Percentiles rank a stretch among this genome's conserved stretches.
These are phyloP conservation scores for Protodeltote pygarga DNA, from an alignment of 2,888 invertebrate species.

Conservation along the genomic window DNA sequence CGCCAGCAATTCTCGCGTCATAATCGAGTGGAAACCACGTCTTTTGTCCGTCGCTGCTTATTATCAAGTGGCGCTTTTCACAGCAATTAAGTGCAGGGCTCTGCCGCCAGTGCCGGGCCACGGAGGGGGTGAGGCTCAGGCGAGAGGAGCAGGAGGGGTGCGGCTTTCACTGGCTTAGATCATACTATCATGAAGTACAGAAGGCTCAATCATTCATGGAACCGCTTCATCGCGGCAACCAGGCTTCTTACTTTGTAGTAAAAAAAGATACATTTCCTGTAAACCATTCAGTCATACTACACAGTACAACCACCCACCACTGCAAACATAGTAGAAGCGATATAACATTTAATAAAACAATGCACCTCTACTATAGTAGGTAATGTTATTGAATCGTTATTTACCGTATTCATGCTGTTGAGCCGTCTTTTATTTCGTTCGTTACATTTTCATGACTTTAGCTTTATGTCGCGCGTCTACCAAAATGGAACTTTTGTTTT, in stretches of 20 bases:
- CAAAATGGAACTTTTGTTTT: slow-evolving; percentile 1
- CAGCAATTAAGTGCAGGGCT: slow-evolving; percentile 69
- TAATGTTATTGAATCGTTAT: no score
- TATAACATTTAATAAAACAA: no score
- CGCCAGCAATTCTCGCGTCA: slow-evolving; percentile 36
- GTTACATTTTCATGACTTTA: no score
- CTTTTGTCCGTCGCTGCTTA: slow-evolving; percentile 69
- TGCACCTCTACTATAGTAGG: no score
- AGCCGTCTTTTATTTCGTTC: no score
- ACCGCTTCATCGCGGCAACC: not conserved
- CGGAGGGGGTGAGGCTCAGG: not conserved
- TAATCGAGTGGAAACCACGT: slow-evolving; percentile 59
- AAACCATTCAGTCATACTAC: no score
- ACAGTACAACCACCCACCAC: no score
- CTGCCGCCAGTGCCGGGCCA: not conserved
- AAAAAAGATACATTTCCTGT: no score
- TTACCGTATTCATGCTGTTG: no score
- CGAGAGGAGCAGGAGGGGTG: not conserved
- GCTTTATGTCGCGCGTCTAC: not conserved
- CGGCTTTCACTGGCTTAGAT: not conserved
- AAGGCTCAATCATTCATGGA: not conserved
- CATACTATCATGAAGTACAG: not conserved
- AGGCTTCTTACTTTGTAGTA: no score
- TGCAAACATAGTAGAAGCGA: no score
- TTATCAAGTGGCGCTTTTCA: slow-evolving; percentile 65